Evolutionary conservation across 2,888 invertebrate genomes (phyloP), one percentile per base, ranked within the genome.

Genomic region (Myathropa florea): DNA sequence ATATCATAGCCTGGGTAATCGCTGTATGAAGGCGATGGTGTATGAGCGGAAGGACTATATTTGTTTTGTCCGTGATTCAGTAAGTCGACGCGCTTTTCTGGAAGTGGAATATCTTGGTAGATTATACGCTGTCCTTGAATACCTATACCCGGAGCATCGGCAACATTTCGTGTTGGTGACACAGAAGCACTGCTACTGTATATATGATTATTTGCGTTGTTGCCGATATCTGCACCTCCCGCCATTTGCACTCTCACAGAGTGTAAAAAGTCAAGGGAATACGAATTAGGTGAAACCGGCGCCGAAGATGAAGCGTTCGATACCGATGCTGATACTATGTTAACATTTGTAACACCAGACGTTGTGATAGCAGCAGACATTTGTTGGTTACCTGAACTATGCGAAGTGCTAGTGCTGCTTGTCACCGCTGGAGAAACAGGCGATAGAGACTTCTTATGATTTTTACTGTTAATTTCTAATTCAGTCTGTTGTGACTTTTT

Each of bases 171-270:
- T 33, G 28, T 75, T 12, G 83, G 83, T n/a, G 86, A 83, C 26
- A 75, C 79, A 55, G 83, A 79, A 63, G 83, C 83, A 64, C 83
- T 83, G 61, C 68, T 78, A 26, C 73, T 82, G 65, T 86, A 83
- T 10, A 68, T 21, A 14, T 82, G 83, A 68, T 67, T 70, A 23
- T 55, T 79, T 0, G 23, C 68, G 14, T n/a, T 46, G 9, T 61
- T 65, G 12, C 39, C 53, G 61, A 46, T n/a, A 71, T 85, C 87
- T 14, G 80, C 73, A 21, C 89, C 89, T 4, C 89, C 89, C 3
- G 90, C 88, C 90, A 91, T 90, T 88, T 90, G 90, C 12, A 89
- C 89, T 21, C 91, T 90, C n/a, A 91, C 90, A 21, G 90, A 90
- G 88, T 91, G 90, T 71, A 91, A 86, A 83, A 91, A 91, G 78